A percentile compares a stretch with the other conserved stretches of the same genome.
Evolutionary conservation across 2,888 invertebrate species (phyloP).

Genomic region (Drosophila robusta): DNA sequence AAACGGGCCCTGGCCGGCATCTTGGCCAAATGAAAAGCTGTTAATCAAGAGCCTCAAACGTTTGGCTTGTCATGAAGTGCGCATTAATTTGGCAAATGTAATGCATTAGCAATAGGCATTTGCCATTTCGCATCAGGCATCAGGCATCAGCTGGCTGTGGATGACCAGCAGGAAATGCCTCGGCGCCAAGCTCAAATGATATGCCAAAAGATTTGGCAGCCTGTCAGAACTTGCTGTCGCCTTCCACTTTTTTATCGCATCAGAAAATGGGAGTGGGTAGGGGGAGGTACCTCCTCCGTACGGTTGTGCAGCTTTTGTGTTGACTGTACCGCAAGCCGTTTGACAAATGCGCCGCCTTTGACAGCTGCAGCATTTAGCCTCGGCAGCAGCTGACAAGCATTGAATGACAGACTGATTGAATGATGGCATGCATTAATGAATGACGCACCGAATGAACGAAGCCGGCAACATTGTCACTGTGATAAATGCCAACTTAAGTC

Average conservation of each 20-base stretch:
- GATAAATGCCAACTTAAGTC: slow-evolving; percentile 82
- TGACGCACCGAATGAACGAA: slow-evolving; percentile 17
- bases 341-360: slow-evolving; percentile 61
- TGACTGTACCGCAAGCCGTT: slow-evolving; percentile 55
- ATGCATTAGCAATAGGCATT: slow-evolving; percentile 57
- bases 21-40: slow-evolving; percentile 51
- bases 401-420: slow-evolving; percentile 45
- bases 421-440: slow-evolving; percentile 35
- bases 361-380: slow-evolving; percentile 47
- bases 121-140: slow-evolving; percentile 19
- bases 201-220: slow-evolving; percentile 48
- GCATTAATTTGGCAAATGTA: slow-evolving; percentile 64
- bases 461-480: slow-evolving; percentile 63
- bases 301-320: slow-evolving; percentile 24
- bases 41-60: slow-evolving; percentile 66
- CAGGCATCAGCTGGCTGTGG: slow-evolving; percentile 21
- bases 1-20: neutral
- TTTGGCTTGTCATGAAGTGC: slow-evolving; percentile 63
- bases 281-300: no score
- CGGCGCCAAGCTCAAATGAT: slow-evolving; percentile 60
- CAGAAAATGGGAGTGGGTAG: neutral
- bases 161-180: slow-evolving; percentile 70
- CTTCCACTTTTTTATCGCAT: slow-evolving; percentile 20
- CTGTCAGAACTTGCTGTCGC: slow-evolving; percentile 27
- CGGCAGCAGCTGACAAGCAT: slow-evolving; percentile 20